A percentile compares a stretch with the other conserved stretches of the same genome.
Evolutionary conservation across 2,888 invertebrate genomes (phyloP).

Genomic region (Lamproptera curius): DNA sequence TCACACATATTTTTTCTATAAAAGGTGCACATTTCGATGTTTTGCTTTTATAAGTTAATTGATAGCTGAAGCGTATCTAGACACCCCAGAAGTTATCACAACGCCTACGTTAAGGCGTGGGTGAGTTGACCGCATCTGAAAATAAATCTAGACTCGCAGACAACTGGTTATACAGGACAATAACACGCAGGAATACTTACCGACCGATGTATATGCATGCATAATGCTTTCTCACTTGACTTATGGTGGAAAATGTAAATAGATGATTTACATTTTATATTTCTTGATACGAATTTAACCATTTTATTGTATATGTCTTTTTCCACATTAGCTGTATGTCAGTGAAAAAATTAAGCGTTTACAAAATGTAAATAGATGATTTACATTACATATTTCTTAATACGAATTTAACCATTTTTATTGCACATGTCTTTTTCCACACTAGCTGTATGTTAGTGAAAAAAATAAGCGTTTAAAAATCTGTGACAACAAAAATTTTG

Average conservation of each 20-base stretch:
- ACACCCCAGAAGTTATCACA: constrained; percentile 33
- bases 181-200: background rate
- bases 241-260: background rate
- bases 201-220: background rate
- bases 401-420: background rate
- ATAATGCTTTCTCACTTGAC: background rate
- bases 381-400: background rate
- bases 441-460: background rate
- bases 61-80: background rate
- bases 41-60: too few species aligned
- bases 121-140: constrained; percentile 28
- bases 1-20: too few species aligned
- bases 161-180: constrained; percentile 16
- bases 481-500: too few species aligned
- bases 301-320: background rate
- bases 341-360: background rate
- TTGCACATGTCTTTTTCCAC: background rate
- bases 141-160: constrained; percentile 17
- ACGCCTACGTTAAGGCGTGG: constrained; percentile 34
- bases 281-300: background rate
- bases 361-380: background rate
- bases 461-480: background rate
- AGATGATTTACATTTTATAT: background rate
- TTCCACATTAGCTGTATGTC: background rate
- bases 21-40: too few species aligned